Evolutionary conservation across 1,140 invertebrate species (phyloP).

Genomic region (Myzus persicae): DNA sequence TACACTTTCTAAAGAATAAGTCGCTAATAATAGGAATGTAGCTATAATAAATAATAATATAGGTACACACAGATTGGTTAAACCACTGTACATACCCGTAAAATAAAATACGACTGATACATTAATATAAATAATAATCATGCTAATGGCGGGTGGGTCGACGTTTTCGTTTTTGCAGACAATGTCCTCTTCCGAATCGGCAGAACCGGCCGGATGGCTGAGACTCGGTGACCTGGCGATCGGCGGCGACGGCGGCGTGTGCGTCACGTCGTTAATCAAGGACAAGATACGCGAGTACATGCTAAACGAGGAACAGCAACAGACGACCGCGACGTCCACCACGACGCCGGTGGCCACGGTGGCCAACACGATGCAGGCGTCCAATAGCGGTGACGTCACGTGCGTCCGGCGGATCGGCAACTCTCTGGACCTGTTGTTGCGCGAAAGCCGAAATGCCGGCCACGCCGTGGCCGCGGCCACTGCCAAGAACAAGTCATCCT

Average conservation of each 20-base stretch:
- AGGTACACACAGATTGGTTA: no score
- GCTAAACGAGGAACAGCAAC: conserved; percentile 54
- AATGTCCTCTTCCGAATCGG: conserved; percentile 36
- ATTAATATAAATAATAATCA: no score
- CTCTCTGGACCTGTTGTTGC: conserved; percentile 54
- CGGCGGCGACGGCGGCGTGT: conserved; percentile 56
- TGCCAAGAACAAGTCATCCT: neutral
- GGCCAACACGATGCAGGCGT: neutral
- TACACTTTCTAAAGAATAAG: no score
- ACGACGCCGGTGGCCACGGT: neutral
- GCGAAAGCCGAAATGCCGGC: conserved; percentile 47
- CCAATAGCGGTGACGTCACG: neutral
- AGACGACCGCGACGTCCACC: neutral
- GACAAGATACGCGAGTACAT: conserved; percentile 60
- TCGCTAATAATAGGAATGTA: neutral
- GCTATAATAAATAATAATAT: no score
- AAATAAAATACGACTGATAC: neutral
- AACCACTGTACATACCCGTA: neutral
- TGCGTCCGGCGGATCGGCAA: conserved; percentile 58
- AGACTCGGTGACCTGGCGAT: conserved; percentile 41
- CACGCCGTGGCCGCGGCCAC: conserved; percentile 45
- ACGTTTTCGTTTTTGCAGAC: neutral
- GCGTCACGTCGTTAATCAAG: conserved; percentile 60
- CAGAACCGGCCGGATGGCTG: conserved; percentile 45
- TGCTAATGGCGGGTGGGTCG: neutral